Evolutionary conservation across 2,888 invertebrate species (phyloP).

Genomic region (Parnassius apollo): DNA sequence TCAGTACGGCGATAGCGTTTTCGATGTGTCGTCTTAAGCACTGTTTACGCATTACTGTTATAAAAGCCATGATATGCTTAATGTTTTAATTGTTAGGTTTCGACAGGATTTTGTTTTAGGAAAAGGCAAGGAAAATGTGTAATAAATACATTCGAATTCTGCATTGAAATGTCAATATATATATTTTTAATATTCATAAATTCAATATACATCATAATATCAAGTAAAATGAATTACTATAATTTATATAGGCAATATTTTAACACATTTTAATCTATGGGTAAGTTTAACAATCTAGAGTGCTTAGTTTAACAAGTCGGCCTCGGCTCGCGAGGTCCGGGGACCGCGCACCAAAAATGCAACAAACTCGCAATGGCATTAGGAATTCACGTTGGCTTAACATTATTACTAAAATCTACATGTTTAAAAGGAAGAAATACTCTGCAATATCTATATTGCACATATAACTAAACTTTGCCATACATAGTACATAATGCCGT

Average conservation of each 20-base stretch:
- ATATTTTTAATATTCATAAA: slow-evolving; percentile 81
- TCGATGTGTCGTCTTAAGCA: too few species aligned
- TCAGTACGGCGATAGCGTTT: too few species aligned
- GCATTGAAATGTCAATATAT: slow-evolving; percentile 79
- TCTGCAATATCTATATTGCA: slow-evolving; percentile 61
- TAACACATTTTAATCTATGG: slow-evolving; percentile 80
- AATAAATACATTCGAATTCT: slow-evolving; percentile 29
- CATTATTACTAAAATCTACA: slow-evolving; percentile 46
- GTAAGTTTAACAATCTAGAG: slow-evolving; percentile 79
- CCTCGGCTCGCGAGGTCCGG: slow-evolving; percentile 30
- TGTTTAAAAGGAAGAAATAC: slow-evolving; percentile 58
- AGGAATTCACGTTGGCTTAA: slow-evolving; percentile 74
- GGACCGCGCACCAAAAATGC: slow-evolving; percentile 42
- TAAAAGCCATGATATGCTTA: too few species aligned
- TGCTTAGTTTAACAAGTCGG: slow-evolving; percentile 70
- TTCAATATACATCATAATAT: slow-evolving; percentile 82
- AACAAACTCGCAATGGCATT: slow-evolving; percentile 74
- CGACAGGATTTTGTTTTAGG: too few species aligned
- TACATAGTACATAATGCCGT: slow-evolving; percentile 70
- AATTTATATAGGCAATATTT: slow-evolving; percentile 81
- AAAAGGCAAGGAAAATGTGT: too few species aligned
- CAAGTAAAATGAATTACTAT: slow-evolving; percentile 81
- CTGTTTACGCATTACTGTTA: too few species aligned
- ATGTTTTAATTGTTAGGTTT: too few species aligned
- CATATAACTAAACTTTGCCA: slow-evolving; percentile 56